These are phyloP conservation scores for Argyra leucocephala DNA, from an alignment of 2,888 invertebrate species.

Conservation along the genomic window DNA sequence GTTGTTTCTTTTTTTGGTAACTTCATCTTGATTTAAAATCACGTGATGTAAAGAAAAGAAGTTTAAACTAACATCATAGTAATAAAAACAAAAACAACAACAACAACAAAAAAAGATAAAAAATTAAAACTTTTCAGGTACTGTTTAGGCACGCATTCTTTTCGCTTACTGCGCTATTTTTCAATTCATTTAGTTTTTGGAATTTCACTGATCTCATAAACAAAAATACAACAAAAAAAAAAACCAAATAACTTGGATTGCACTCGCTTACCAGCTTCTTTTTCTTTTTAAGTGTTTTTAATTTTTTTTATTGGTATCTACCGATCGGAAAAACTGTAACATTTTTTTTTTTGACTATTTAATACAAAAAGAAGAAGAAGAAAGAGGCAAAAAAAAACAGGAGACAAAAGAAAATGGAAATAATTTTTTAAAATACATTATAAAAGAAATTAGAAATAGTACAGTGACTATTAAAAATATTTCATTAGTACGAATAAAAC, in stretches of 20 bases:
- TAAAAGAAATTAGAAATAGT: neutral
- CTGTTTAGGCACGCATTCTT: neutral
- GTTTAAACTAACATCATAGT: neutral
- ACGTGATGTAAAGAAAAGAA: neutral
- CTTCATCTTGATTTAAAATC: no score
- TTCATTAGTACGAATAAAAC: neutral
- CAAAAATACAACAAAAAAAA: neutral
- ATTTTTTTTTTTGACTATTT: neutral
- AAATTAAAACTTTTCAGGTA: neutral
- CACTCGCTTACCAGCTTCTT: neutral
- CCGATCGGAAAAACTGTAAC: neutral
- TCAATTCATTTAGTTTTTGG: neutral
- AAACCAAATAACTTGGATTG: neutral
- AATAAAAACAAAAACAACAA: neutral
- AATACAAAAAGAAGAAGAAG: no score
- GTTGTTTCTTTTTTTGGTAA: neutral
- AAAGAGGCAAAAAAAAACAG: no score
- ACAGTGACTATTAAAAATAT: neutral
- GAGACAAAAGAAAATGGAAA: no score
- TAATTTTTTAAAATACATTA: no score
- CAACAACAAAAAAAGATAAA: neutral
- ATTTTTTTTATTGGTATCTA: neutral
- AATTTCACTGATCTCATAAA: no score
- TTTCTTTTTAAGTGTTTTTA: no score
- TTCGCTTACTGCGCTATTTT: neutral